These are phyloP conservation scores for Syritta pipiens DNA, from an alignment of 2,888 invertebrate species.

Conservation along the genomic window DNA sequence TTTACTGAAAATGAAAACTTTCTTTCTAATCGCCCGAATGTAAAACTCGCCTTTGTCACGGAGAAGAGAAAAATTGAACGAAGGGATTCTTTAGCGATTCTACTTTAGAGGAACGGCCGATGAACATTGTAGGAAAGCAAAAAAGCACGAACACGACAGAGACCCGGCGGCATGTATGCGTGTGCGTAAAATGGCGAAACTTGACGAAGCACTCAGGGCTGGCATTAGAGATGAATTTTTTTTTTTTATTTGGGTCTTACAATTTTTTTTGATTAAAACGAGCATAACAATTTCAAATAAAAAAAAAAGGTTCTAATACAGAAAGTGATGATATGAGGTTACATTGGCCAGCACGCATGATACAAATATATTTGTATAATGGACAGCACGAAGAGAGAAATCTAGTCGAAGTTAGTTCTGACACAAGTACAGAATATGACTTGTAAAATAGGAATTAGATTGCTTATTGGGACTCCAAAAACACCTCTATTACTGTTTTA, in stretches of 20 bases:
- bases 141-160: conserved; percentile 20
- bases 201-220: conserved; percentile 45
- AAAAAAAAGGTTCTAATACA: not conserved
- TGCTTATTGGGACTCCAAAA: no score
- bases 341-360: no score
- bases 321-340: no score
- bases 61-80: conserved; percentile 67
- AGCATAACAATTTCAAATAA: no score
- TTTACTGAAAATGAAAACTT: conserved; percentile 66
- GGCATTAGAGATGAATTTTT: not conserved
- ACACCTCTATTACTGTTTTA: no score
- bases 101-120: conserved; percentile 42
- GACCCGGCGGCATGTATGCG: conserved; percentile 35
- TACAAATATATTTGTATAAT: no score
- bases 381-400: no score
- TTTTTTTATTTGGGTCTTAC: no score
- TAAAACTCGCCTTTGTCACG: conserved; percentile 68
- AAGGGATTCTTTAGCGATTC: conserved; percentile 59
- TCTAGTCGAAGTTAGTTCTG: no score
- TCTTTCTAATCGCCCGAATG: conserved; percentile 63
- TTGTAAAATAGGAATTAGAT: no score
- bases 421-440: no score
- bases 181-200: conserved; percentile 61
- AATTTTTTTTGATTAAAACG: no score
- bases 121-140: conserved; percentile 33